Evolutionary conservation across 2,113 vertebrate species (phyloP).

Genomic region (Microtus oregoni): DNA sequence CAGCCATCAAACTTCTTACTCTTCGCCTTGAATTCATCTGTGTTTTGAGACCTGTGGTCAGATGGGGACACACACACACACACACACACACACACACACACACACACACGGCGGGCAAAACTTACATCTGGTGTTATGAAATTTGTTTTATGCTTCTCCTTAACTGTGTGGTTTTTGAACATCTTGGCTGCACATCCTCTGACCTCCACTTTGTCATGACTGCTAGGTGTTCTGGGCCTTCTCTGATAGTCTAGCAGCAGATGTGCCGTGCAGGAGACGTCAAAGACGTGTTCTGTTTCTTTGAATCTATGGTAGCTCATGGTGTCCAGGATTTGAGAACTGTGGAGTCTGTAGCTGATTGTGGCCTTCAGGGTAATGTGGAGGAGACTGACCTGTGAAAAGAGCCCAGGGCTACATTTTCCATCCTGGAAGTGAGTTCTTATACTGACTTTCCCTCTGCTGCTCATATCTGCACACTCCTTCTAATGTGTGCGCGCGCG

Average conservation of each 20-base stretch:
- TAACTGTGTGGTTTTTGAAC: not conserved
- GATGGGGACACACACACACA: not conserved
- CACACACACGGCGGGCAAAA: not conserved
- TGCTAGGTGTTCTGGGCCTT: not conserved
- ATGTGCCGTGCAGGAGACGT: not conserved
- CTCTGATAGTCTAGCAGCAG: not conserved
- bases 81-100: not conserved
- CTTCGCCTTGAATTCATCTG: not conserved
- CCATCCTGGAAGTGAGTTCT: not conserved
- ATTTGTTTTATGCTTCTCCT: constrained; percentile 23
- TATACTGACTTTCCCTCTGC: not conserved
- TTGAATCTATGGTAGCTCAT: not conserved
- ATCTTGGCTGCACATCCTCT: not conserved
- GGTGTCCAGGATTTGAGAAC: not conserved
- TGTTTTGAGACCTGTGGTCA: constrained; percentile 17
- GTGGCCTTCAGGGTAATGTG: not conserved
- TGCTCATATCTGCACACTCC: not conserved
- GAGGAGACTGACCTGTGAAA: not conserved
- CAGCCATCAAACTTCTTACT: not conserved
- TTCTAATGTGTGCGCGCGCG: not conserved
- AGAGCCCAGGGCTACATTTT: not conserved
- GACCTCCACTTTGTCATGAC: constrained; percentile 3
- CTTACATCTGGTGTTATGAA: not conserved
- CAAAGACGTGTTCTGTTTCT: not conserved
- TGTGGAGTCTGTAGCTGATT: not conserved